A percentile compares a stretch with the other conserved stretches of the same genome.
Conservation (phyloP, 2,113 vertebrate genomes). For the Shinisaurus crocodilurus region DNA sequence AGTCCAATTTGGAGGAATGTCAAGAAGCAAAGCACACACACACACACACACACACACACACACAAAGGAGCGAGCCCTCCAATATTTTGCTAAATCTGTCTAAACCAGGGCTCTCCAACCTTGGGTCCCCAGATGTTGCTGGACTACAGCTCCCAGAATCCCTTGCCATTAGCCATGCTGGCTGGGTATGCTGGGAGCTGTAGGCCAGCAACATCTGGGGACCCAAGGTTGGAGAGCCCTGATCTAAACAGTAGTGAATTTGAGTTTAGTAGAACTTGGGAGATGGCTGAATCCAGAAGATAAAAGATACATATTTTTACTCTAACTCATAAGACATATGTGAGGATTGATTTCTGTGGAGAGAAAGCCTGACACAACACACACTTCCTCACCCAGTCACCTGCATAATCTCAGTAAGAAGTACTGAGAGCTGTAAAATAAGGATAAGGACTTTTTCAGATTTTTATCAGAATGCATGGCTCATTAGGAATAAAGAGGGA, state of each 20-base stretch:
- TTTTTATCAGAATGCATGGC: background rate
- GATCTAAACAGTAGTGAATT: background rate
- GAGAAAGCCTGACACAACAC: no score
- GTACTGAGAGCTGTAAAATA: background rate
- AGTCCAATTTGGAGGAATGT: background rate
- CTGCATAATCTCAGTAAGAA: no score
- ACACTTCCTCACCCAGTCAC: no score
- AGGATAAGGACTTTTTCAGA: background rate
- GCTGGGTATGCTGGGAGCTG: no score
- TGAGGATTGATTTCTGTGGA: background rate
- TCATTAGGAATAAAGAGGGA: background rate
- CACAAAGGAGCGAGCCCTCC: background rate
- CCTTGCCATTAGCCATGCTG: no score
- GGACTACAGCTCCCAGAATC: no score
- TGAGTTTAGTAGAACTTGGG: background rate
- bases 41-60: no score
- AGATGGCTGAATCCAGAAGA: background rate
- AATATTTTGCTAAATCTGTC: background rate
- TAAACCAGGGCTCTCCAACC: no score
- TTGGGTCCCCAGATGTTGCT: no score
- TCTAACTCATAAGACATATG: background rate
- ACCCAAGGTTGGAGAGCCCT: no score
- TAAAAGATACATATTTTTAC: background rate
- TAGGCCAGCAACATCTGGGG: no score
- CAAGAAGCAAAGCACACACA: background rate